Conservation (phyloP, 2,888 invertebrate genomes). For the Ceratothoa steindachneri region DNA sequence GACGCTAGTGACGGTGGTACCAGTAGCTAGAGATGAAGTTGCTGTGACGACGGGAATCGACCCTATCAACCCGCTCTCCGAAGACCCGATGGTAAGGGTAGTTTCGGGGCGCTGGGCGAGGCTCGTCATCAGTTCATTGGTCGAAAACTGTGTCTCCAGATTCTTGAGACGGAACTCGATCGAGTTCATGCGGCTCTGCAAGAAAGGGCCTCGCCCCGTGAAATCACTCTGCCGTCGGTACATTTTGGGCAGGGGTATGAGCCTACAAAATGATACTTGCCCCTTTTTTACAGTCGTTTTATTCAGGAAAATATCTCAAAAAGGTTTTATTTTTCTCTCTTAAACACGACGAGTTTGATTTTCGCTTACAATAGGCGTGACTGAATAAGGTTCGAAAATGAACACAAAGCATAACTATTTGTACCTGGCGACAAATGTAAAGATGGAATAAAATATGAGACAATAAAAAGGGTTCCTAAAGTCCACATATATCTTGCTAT, state of each 20-base stretch:
- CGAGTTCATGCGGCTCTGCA: slow-evolving; percentile 36
- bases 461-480: no score
- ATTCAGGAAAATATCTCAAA: no score
- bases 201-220: slow-evolving; percentile 4
- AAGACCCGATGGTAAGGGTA: not conserved
- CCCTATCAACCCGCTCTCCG: not conserved
- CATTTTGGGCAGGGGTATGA: not conserved
- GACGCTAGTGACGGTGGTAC: slow-evolving; percentile 24
- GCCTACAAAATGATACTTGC: not conserved
- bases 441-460: no score
- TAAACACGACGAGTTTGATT: not conserved
- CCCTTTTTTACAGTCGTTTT: not conserved
- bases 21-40: not conserved
- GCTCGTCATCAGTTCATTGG: not conserved
- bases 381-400: no score
- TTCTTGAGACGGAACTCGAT: slow-evolving; percentile 35
- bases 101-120: not conserved
- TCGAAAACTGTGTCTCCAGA: slow-evolving; percentile 25
- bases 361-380: not conserved
- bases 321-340: not conserved
- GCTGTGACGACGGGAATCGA: not conserved
- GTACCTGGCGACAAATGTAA: no score
- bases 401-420: no score
- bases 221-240: not conserved
- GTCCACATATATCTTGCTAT: no score